Evolutionary conservation across 2,888 invertebrate genomes (phyloP), one percentile per base, ranked within the genome.

Genomic region (Urechis unicinctus): DNA sequence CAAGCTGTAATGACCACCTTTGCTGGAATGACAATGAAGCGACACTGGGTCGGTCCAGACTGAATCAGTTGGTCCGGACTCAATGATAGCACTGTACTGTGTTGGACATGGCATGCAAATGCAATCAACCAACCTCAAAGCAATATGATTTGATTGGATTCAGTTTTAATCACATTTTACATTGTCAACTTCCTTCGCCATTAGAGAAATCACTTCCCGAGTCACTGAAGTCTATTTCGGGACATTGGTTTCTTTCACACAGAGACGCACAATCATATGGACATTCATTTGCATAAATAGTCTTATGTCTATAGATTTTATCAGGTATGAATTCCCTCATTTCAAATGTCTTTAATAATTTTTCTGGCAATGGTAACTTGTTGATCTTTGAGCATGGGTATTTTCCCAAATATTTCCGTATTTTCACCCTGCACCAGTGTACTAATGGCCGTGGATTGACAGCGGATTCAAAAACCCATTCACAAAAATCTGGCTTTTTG

Each of bases 261-360:
- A 60, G 55, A 3, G 65, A 58, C 2, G 65, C 61, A 55, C 74
- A 74, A 44, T 73, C 69, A 50, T 63, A 68, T 2, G 73, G 73
- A 55, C 74, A 74, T n/a, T 68, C 67, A 13, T 57, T 56, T 2
- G 60, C 36, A 36, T 66, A 60, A 21, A 72, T 56, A 1, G 61
- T 57, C 2, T 59, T 61, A 49, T 63, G 52, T 2, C 49, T 29
- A 55, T 66, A 73, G 52, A 68, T 65, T 21, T 64, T 59, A 1
- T 66, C 66, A 36, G 65, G 67, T 3, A 73, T 63, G 52, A 65
- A 62, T 36, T 71, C 65, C 5, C 60, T 64, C 48, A 68, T 67
- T 5, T 58, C 60, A 3, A 73, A 55, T 56, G 64, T 71, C n/a
- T 63, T 60, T 47, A 61, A 58, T 31, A 73, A 43, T 9, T 54